Conservation (phyloP, 2,113 vertebrate species). For the Lynx canadensis region DNA sequence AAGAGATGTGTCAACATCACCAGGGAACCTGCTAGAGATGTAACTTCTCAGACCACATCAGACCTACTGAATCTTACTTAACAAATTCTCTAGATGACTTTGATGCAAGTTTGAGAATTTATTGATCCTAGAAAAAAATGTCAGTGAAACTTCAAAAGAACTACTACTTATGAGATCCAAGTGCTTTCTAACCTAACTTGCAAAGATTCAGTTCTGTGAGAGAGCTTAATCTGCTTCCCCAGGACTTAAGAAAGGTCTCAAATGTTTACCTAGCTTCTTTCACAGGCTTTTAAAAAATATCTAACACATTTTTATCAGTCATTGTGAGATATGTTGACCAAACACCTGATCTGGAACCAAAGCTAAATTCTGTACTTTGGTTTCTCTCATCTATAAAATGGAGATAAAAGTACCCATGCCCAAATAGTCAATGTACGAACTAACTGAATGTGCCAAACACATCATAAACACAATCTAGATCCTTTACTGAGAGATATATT, state of each 20-base stretch:
- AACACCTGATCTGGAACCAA: background rate
- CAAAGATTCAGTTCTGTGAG: background rate
- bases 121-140: background rate
- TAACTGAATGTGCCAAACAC: background rate
- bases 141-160: background rate
- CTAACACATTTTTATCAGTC: background rate
- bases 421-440: background rate
- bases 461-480: background rate
- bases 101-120: background rate
- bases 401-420: background rate
- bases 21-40: background rate
- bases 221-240: background rate
- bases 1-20: background rate
- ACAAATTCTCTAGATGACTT: background rate
- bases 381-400: constrained; percentile 26
- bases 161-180: background rate
- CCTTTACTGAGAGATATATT: background rate
- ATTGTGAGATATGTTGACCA: background rate
- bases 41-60: background rate
- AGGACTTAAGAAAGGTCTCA: background rate
- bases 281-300: background rate
- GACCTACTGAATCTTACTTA: background rate
- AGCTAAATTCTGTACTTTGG: background rate
- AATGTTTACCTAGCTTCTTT: background rate
- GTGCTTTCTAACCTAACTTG: background rate